phyloP scores from a whole-genome alignment of 2,888 invertebrate species.

The Lepidocyrtinus sp. region DNA sequence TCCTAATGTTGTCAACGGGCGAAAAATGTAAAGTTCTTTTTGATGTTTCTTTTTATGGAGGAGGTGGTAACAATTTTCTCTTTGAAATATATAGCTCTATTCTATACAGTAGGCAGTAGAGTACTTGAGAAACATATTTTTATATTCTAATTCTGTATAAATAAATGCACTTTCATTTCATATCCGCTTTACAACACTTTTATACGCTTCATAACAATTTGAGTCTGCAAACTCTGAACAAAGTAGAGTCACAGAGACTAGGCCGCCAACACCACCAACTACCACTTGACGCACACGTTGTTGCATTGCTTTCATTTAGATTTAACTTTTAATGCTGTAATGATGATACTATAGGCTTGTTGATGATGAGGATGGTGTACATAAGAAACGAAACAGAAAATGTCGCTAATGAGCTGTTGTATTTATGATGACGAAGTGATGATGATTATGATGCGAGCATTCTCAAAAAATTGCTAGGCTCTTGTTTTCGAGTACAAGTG shows the following conservation, averaged over 20 bases:
- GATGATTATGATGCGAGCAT: constrained; percentile 8
- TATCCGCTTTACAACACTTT: constrained; percentile 39
- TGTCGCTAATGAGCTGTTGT: constrained; percentile 52
- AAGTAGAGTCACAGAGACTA: neutral
- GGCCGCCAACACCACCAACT: neutral
- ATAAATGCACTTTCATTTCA: constrained; percentile 53
- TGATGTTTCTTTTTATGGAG: neutral
- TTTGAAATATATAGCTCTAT: neutral
- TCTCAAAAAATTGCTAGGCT: no score
- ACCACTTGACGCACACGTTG: constrained; percentile 7
- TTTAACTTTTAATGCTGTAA: constrained; percentile 12
- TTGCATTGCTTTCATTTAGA: constrained; percentile 11
- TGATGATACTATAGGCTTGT: neutral
- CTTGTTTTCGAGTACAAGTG: no score
- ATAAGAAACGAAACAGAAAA: constrained; percentile 12
- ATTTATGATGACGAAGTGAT: constrained; percentile 21
- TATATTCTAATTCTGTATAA: neutral
- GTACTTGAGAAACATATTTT: neutral
- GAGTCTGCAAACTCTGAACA: neutral
- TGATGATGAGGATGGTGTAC: constrained; percentile 8
- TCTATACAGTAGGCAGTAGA: neutral
- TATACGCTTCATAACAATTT: neutral
- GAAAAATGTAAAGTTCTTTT: neutral
- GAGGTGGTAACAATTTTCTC: neutral
- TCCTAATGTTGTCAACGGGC: no score